phyloP scores from a whole-genome alignment of 2,888 invertebrate species.

The Cerastoderma edule region DNA sequence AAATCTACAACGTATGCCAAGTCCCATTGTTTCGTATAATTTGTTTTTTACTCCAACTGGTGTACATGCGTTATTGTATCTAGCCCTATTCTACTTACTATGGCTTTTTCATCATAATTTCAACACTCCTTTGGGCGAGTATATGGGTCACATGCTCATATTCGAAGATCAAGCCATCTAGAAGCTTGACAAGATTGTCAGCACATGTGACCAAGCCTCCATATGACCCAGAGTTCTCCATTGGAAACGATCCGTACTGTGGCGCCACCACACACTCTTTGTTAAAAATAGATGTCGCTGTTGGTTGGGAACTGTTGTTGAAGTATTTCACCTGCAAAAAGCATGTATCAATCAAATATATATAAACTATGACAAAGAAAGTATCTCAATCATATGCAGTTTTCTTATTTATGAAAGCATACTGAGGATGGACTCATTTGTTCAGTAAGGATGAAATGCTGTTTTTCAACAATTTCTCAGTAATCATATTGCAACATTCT shows the following conservation, averaged over 20 bases:
- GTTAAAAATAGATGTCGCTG: conserved; percentile 58
- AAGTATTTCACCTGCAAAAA: conserved; percentile 73
- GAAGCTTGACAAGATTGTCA: conserved; percentile 65
- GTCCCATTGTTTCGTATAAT: no score
- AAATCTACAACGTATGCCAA: no score
- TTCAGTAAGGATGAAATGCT: no score
- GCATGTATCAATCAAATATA: not conserved
- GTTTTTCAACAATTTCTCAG: no score
- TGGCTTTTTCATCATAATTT: conserved; percentile 68
- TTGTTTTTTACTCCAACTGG: no score
- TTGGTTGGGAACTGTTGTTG: conserved; percentile 66
- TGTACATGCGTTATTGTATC: no score
- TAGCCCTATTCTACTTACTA: no score
- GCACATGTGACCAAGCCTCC: conserved; percentile 78
- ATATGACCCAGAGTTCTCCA: conserved; percentile 76
- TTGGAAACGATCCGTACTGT: conserved; percentile 77
- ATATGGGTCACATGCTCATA: conserved; percentile 24
- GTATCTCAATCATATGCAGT: not conserved
- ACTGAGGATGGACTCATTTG: no score
- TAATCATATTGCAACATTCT: no score
- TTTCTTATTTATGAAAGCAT: no score
- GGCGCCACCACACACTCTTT: conserved; percentile 64
- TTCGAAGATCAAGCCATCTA: conserved; percentile 49
- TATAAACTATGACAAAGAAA: not conserved
- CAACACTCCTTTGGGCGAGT: conserved; percentile 44